These are phyloP conservation scores for Toxotes lorentzi DNA, from an alignment of 2,797 vertebrate species.

Conservation along the genomic window DNA sequence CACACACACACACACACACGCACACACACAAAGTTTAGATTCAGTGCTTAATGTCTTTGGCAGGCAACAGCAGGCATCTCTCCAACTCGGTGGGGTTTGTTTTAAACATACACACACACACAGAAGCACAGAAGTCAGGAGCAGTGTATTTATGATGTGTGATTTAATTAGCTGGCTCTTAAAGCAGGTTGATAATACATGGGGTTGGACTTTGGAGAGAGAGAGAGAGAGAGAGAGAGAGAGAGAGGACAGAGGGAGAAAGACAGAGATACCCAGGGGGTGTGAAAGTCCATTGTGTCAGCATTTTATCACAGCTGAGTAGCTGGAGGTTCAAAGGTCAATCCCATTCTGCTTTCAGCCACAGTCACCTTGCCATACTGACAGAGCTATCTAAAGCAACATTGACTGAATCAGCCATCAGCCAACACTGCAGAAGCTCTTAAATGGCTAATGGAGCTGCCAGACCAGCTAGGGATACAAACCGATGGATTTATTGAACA, in stretches of 20 bases:
- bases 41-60: conserved; percentile 82
- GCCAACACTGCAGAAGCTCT: conserved; percentile 74
- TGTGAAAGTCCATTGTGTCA: conserved; percentile 73
- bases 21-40: conserved; percentile 66
- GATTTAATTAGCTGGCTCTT: conserved; percentile 83
- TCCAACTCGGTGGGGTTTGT: conserved; percentile 79
- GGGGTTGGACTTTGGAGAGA: conserved; percentile 53
- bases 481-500: conserved; percentile 75
- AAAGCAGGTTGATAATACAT: conserved; percentile 77
- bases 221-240: background rate
- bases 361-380: conserved; percentile 77
- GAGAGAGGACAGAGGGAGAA: conserved; percentile 11
- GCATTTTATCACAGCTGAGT: conserved; percentile 78
- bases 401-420: conserved; percentile 76
- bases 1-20: conserved; percentile 44
- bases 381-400: conserved; percentile 76
- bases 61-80: conserved; percentile 74
- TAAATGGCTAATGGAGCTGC: conserved; percentile 75
- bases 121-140: conserved; percentile 55
- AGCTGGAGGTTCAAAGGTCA: conserved; percentile 78
- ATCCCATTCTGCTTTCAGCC: conserved; percentile 68
- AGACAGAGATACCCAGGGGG: conserved; percentile 53
- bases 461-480: conserved; percentile 70
- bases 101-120: conserved; percentile 54
- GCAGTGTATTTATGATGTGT: conserved; percentile 82